A percentile compares a stretch with the other conserved stretches of the same genome.
phyloP scores from a whole-genome alignment of 2,797 vertebrate genomes.

The Diplodus sargus region DNA sequence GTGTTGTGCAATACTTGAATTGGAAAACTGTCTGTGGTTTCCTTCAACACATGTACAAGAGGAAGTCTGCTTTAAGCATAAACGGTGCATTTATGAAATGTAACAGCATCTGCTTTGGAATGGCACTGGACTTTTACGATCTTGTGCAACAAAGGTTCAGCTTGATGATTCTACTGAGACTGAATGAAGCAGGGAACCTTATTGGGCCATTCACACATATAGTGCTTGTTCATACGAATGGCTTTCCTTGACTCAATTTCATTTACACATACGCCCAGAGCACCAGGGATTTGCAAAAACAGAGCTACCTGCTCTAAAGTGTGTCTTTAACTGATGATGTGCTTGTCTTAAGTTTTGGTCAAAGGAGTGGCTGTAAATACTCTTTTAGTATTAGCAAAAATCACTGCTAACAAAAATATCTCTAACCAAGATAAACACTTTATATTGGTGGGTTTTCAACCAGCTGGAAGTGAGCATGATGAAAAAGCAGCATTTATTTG shows the following conservation, averaged over 20 bases:
- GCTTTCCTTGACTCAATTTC: no score
- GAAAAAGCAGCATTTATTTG: no score
- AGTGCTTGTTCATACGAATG: no score
- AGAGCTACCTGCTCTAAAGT: background rate
- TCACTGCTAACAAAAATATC: no score
- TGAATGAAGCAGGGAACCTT: background rate
- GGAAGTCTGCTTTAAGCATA: constrained; percentile 26
- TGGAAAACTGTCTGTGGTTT: constrained; percentile 2
- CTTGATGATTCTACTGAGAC: background rate
- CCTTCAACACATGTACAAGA: constrained; percentile 2
- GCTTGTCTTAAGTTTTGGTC: no score
- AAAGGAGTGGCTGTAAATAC: no score
- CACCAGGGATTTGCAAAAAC: background rate
- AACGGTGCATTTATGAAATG: background rate
- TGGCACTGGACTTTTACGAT: background rate
- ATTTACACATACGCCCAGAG: no score
- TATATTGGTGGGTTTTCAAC: no score
- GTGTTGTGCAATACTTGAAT: background rate
- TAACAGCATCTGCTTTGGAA: background rate
- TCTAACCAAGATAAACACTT: no score
- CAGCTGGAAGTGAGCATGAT: no score
- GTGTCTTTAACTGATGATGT: no score
- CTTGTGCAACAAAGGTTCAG: background rate
- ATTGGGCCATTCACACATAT: background rate
- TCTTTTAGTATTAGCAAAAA: no score